Base-by-base conservation (phyloP, 2,797 vertebrate genomes). In the Pseudocheirus occidentalis region DNA sequence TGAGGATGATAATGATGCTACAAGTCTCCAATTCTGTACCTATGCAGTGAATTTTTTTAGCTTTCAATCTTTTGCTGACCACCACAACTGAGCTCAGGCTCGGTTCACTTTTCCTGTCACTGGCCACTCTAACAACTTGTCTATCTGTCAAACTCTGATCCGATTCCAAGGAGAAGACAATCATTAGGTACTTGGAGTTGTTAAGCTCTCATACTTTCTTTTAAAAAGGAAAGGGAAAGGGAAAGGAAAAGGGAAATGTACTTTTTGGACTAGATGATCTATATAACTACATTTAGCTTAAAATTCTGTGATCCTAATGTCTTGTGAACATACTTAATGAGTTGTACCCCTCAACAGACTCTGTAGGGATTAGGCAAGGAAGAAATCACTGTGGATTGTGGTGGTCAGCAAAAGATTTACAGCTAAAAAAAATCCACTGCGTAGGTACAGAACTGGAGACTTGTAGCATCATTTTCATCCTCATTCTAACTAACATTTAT, bases 101-200 rank as follows among this genome's bases (percentile, higher is more conserved):
- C 34, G 62, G 89, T 92, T 94, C 92, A 29, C 90, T 96, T 94
- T 94, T 55, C 55, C 27, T 1, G 14, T 9, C 0, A 4, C 73
- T 94, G 66, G n/a, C 18, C 50, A 92, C 53, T 94, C 73, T 53
- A 52, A 21, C 0, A 2, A 93, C 93, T 87, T 91, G 95, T 97
- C 96, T 94, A 96, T 96, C 95, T 94, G 46, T 97, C 96, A 97
- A 94, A 95, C 90, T 31, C 5, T 0, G 90, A 89, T 96, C 93
- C 93, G 97, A 95, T 97, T 94, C 66, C 6, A 54, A 87, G 93
- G 96, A 94, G 96, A 95, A 97, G 87, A 94, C n/a, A 40, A 81
- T 81, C n/a, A 40, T 21, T 81, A 81, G n/a, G 66, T 40, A 21
- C 16, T 40, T 62, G 40, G 5, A 40, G 18, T 4, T 81, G 40